A percentile compares a stretch with the other conserved stretches of the same genome.
Evolutionary conservation across 2,888 invertebrate species (phyloP).

Genomic region (Drosophila sordidapex): DNA sequence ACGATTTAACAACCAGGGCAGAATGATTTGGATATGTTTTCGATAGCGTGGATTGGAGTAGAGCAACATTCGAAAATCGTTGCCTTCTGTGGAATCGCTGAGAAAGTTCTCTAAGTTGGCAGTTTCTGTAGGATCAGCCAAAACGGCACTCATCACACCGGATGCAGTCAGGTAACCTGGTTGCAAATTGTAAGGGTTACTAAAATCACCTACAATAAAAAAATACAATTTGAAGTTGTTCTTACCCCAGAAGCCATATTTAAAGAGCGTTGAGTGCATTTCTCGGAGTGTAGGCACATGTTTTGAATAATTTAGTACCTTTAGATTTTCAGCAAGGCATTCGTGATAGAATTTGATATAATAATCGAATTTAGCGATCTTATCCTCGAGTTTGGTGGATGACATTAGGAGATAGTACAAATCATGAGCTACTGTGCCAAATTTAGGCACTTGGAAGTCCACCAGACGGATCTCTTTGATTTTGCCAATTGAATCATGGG

Average conservation of each 20-base stretch:
- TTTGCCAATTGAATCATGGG: slow-evolving; percentile 66
- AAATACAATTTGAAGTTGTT: too few species aligned
- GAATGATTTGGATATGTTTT: slow-evolving; percentile 65
- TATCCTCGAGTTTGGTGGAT: slow-evolving; percentile 77
- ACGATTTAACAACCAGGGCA: slow-evolving; percentile 81
- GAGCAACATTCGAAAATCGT: slow-evolving; percentile 55
- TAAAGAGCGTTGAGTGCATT: slow-evolving; percentile 69
- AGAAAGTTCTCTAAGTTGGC: slow-evolving; percentile 69
- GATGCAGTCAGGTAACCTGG: slow-evolving; percentile 61
- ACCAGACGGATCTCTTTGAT: slow-evolving; percentile 72
- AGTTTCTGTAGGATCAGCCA: slow-evolving; percentile 63
- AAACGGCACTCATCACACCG: slow-evolving; percentile 72
- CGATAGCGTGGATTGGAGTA: slow-evolving; percentile 71
- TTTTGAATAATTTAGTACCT: slow-evolving; percentile 71
- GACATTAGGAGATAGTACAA: slow-evolving; percentile 79
- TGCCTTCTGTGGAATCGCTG: slow-evolving; percentile 41
- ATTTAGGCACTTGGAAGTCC: slow-evolving; percentile 80
- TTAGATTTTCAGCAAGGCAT: slow-evolving; percentile 67
- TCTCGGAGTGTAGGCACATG: slow-evolving; percentile 72
- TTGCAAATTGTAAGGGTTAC: background rate
- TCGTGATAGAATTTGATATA: slow-evolving; percentile 79
- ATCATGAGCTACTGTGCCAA: slow-evolving; percentile 76
- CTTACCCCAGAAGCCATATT: slow-evolving; percentile 76
- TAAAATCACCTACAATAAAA: background rate
- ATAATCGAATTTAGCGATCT: slow-evolving; percentile 79